Evolutionary conservation across 2,113 vertebrate genomes (phyloP).

Genomic region (Penelope pileata): DNA sequence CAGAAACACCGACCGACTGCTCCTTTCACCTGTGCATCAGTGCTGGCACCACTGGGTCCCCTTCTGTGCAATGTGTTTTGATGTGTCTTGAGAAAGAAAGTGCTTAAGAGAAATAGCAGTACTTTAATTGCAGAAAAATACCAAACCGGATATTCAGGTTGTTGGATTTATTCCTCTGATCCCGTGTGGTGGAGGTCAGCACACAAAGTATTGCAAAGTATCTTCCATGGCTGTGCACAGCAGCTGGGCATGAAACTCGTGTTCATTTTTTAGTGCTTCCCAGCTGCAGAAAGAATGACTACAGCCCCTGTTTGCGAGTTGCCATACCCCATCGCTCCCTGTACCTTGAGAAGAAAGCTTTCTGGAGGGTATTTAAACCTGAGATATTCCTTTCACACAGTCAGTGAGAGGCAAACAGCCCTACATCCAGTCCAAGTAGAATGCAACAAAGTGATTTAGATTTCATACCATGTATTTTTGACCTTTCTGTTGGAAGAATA

Average conservation of each 20-base stretch:
- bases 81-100: not conserved
- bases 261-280: not conserved
- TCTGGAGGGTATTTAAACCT: not conserved
- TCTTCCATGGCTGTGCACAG: not conserved
- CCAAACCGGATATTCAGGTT: not conserved
- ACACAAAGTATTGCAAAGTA: not conserved
- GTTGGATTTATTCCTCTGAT: not conserved
- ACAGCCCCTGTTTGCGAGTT: not conserved
- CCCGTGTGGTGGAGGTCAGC: not conserved
- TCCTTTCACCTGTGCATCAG: not conserved
- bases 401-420: not conserved
- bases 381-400: not conserved
- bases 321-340: accelerated
- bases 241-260: not conserved
- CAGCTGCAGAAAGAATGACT: not conserved
- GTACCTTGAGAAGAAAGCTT: not conserved
- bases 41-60: accelerated
- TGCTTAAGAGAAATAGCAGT: not conserved
- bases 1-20: not conserved
- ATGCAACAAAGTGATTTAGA: not conserved
- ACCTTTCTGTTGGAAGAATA: not conserved
- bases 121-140: not conserved
- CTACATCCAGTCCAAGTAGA: not conserved
- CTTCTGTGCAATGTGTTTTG: not conserved
- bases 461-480: not conserved